A percentile compares a stretch with the other conserved stretches of the same genome.
Evolutionary conservation across 2,113 vertebrate species (phyloP).

Genomic region (Gavia stellata): DNA sequence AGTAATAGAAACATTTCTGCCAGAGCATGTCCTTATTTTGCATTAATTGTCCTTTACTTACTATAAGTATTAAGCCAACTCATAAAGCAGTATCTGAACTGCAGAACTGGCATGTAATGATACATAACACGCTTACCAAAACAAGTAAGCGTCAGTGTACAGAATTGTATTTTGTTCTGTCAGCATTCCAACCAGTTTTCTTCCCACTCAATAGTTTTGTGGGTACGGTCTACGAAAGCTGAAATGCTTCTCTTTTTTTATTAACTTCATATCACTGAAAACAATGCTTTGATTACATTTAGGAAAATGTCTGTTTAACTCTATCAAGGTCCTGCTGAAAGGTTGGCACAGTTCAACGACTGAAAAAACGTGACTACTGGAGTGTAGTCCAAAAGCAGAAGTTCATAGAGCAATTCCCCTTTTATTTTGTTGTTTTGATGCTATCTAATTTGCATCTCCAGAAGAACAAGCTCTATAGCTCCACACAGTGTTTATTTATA

Average conservation of each 20-base stretch:
- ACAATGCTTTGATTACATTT: neutral
- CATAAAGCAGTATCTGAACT: neutral
- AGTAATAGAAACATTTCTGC: neutral
- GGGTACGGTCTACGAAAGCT: neutral
- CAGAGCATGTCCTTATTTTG: neutral
- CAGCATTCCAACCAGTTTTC: neutral
- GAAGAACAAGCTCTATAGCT: slow-evolving; percentile 16
- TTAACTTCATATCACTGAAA: neutral
- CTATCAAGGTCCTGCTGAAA: neutral
- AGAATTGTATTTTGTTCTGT: neutral
- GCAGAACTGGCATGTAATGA: neutral
- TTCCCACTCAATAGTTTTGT: neutral
- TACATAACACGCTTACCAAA: neutral
- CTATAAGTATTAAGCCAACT: neutral
- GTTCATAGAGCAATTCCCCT: neutral
- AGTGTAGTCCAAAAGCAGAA: neutral
- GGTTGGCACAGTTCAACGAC: neutral
- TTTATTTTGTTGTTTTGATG: neutral
- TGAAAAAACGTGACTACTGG: neutral
- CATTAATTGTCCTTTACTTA: neutral
- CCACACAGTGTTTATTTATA: slow-evolving; percentile 12
- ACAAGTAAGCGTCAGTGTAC: neutral
- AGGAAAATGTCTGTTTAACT: neutral
- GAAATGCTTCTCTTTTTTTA: neutral
- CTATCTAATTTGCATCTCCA: neutral